Percentiles rank a stretch among this genome's conserved stretches.
Evolutionary conservation across 1,140 invertebrate species (phyloP).

Genomic region (Drosophila mayri): DNA sequence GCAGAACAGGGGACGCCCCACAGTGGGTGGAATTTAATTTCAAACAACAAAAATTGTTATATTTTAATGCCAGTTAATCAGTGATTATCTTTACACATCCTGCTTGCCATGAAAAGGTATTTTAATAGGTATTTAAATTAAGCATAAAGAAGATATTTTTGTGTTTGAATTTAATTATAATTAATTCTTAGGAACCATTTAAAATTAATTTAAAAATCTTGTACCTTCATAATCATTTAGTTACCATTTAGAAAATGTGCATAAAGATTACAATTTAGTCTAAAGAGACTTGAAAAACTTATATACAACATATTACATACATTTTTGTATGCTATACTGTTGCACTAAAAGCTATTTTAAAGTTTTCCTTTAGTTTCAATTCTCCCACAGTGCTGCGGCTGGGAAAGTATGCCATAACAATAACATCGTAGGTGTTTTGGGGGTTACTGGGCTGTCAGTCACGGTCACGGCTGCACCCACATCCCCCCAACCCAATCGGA

Average conservation of each 20-base stretch:
- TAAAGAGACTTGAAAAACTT: background rate
- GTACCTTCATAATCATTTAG: background rate
- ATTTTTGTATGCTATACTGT: background rate
- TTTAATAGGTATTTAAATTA: background rate
- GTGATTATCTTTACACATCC: background rate
- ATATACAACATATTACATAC: background rate
- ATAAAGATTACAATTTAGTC: background rate
- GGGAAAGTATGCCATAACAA: constrained; percentile 35
- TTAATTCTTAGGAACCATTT: background rate
- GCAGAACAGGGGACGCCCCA: constrained; percentile 17
- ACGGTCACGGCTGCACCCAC: constrained; percentile 61
- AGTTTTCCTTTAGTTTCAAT: background rate
- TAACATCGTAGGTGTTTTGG: constrained; percentile 47
- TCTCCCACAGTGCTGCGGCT: constrained; percentile 22
- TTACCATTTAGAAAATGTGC: background rate
- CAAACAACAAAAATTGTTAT: background rate
- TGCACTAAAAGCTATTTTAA: background rate
- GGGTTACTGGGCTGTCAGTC: constrained; percentile 66
- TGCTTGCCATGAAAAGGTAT: too few relatives aligned
- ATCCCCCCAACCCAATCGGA: background rate
- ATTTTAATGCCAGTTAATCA: background rate
- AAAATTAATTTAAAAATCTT: background rate
- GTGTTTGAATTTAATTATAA: background rate
- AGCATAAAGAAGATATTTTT: background rate
- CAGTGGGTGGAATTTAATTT: constrained; percentile 19